These are phyloP conservation scores for Mizuhopecten yessoensis DNA, from an alignment of 1,140 invertebrate genomes.

Conservation along the genomic window DNA sequence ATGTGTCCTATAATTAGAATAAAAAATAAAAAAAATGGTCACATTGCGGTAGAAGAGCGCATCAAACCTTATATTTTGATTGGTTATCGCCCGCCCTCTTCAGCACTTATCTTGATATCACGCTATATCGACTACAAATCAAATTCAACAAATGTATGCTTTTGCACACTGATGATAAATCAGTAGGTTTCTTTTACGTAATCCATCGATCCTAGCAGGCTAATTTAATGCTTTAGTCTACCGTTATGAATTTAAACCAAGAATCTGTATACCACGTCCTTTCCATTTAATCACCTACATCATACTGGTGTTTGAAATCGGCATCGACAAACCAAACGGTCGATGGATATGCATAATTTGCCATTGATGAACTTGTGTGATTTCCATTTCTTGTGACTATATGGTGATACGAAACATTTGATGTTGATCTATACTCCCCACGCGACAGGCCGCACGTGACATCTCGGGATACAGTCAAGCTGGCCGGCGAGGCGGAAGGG, in stretches of 20 bases:
- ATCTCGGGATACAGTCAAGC: neutral
- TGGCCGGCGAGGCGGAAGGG: neutral
- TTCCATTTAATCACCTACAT: slow-evolving; percentile 16
- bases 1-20: no score
- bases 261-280: neutral
- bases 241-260: neutral
- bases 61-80: no score
- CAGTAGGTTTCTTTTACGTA: neutral
- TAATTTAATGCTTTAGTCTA: neutral
- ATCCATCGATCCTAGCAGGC: neutral
- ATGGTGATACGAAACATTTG: neutral
- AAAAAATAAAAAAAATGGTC: no score
- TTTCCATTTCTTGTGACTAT: neutral
- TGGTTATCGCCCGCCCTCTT: neutral
- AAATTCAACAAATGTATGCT: neutral
- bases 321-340: neutral
- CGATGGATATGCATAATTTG: neutral
- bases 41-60: no score
- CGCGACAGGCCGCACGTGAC: neutral
- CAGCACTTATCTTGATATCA: neutral
- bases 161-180: neutral
- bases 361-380: neutral
- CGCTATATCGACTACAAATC: neutral
- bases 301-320: neutral
- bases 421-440: neutral